A percentile compares a stretch with the other conserved stretches of the same genome.
These are phyloP conservation scores for Melinaea menophilus DNA, from an alignment of 2,888 invertebrate species.

Conservation along the genomic window DNA sequence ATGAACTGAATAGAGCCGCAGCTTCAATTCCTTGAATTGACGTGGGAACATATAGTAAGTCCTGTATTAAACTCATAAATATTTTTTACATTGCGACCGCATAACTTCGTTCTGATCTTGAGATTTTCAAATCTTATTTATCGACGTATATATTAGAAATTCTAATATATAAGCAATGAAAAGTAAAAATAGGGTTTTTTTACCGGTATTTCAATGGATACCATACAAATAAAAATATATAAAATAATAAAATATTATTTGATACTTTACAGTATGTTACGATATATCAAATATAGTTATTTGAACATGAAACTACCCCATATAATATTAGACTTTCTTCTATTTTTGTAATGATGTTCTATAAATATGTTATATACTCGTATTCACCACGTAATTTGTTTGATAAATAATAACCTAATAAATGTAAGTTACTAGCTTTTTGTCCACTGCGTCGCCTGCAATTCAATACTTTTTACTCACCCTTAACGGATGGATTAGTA, in stretches of 20 bases:
- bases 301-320: too few species aligned
- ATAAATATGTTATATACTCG: too few species aligned
- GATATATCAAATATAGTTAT: not conserved
- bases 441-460: too few species aligned
- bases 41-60: constrained; percentile 20
- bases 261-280: not conserved
- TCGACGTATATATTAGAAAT: constrained; percentile 16
- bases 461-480: too few species aligned
- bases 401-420: too few species aligned
- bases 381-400: too few species aligned
- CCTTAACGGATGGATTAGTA: too few species aligned
- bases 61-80: constrained; percentile 27
- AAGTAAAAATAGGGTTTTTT: not conserved
- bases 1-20: too few species aligned
- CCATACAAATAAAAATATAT: not conserved
- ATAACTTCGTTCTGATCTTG: constrained; percentile 25
- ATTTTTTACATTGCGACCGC: constrained; percentile 20
- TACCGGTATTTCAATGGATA: not conserved
- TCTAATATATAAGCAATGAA: constrained; percentile 1
- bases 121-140: constrained; percentile 11
- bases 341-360: not conserved
- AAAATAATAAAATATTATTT: not conserved
- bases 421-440: too few species aligned
- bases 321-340: not conserved
- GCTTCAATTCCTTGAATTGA: constrained; percentile 13